Base-by-base conservation (phyloP, 2,797 vertebrate genomes). In the Callimico goeldii region DNA sequence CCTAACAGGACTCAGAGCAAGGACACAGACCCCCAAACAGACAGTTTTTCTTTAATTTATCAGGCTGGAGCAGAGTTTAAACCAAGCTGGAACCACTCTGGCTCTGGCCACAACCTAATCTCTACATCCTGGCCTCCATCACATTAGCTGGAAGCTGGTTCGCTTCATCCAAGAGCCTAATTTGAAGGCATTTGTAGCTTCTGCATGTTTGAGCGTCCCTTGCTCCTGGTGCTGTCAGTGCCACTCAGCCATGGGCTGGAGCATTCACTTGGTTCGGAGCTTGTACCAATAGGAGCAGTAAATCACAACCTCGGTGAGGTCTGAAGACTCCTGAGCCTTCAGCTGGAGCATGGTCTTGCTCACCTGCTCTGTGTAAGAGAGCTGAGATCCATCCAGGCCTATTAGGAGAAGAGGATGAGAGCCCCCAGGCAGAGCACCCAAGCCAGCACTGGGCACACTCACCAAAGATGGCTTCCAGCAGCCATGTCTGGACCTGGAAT, bases 341-440 rank as follows among this genome's bases (percentile, higher is more conserved):
- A 97, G 22, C 67, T 97, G 79, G 5, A 98, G 81, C 96, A 95
- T 97, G 55, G 43, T 26, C 73, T 84, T 79, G 83, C 87, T 84
- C 88, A 91, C 94, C 72, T 70, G 41, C 86, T 97, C 86, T 7
- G 88, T 20, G 48, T 87, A 86, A 4, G 94, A 15, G 61, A 95
- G 91, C 46, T 82, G 57, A 93, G 93, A 96, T 83, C 95, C 88
- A 0, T 79, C 19, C 2, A 48, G 91, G 17, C 92, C 95, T 97
- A 61, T n/a, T 17, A 8, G 41, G 52, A 22, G 26, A 50, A 82
- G 13, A 6, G 58, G 46, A 50, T 50, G 57, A 85, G 70, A 6
- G 19, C 26, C 67, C 4, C 6, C 61, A 67, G 36, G 20, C 43
- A 0, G 39, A 46, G 64, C 39, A 50, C 26, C 70, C 2, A 3